phyloP scores from a whole-genome alignment of 1,140 invertebrate genomes.

The Procambarus virginalis region DNA sequence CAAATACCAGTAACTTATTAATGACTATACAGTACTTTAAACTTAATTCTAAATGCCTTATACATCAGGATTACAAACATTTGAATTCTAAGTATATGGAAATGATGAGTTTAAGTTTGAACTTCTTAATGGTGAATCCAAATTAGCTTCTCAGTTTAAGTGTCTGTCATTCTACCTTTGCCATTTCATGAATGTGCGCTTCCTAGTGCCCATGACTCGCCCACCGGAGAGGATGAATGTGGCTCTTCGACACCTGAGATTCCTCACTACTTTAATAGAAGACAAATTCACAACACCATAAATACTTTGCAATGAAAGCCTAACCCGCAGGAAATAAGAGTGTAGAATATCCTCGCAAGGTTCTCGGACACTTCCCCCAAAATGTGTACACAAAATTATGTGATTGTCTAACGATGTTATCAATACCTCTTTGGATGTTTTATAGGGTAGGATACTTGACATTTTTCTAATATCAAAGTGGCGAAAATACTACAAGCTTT shows the following conservation, averaged over 20 bases:
- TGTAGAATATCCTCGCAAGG: background rate
- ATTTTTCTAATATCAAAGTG: constrained; percentile 2
- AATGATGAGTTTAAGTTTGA: too few relatives aligned
- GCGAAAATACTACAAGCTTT: constrained; percentile 27
- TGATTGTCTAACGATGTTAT: constrained; percentile 31
- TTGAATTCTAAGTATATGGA: too few relatives aligned
- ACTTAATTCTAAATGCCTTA: too few relatives aligned
- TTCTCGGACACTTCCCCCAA: constrained; percentile 14
- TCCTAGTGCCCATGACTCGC: too few relatives aligned
- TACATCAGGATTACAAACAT: too few relatives aligned
- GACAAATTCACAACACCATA: too few relatives aligned
- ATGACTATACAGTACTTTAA: background rate
- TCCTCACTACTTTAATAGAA: too few relatives aligned
- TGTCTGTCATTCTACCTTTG: too few relatives aligned
- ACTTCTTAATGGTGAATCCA: too few relatives aligned
- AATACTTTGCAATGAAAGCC: too few relatives aligned
- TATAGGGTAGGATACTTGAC: background rate
- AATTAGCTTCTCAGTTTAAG: too few relatives aligned
- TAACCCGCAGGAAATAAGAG: background rate
- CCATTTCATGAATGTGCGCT: too few relatives aligned
- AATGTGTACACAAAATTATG: constrained; percentile 4
- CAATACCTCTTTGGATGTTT: constrained; percentile 12
- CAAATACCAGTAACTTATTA: background rate
- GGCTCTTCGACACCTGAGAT: background rate
- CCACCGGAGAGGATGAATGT: background rate